Percentiles rank a stretch among this genome's conserved stretches.
These are phyloP conservation scores for Dendrocincla fuliginosa DNA, from an alignment of 2,797 vertebrate species.

Conservation along the genomic window DNA sequence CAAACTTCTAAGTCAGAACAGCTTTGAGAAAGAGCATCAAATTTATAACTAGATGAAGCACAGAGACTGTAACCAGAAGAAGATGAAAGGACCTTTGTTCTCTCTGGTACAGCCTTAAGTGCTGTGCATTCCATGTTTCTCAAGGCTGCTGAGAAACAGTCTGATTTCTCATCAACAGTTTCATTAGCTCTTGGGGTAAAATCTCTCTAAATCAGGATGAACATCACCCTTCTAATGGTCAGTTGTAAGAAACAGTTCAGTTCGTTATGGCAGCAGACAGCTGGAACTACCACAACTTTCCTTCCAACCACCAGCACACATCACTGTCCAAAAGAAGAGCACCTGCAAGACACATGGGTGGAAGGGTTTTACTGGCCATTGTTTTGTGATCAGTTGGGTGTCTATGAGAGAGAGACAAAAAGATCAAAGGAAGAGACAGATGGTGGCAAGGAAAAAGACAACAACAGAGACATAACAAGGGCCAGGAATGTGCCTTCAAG, in stretches of 20 bases:
- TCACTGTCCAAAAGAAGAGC: background rate
- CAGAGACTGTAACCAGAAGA: background rate
- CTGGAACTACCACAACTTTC: background rate
- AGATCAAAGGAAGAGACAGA: constrained; percentile 58
- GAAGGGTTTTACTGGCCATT: constrained; percentile 4
- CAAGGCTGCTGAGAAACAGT: background rate
- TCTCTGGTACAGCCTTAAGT: background rate
- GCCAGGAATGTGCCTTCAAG: constrained; percentile 30
- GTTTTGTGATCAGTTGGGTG: constrained; percentile 43
- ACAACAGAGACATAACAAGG: constrained; percentile 14
- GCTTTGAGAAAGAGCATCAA: background rate
- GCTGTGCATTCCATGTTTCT: background rate
- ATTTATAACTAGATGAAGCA: constrained; percentile 2
- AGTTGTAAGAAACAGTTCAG: background rate
- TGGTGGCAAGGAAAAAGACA: constrained; percentile 23
- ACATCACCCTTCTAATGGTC: background rate
- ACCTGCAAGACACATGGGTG: constrained; percentile 44
- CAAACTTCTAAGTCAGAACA: background rate
- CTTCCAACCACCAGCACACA: background rate
- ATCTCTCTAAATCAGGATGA: background rate
- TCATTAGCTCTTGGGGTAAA: background rate
- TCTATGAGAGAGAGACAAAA: constrained; percentile 8
- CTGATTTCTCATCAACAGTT: background rate
- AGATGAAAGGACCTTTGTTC: constrained; percentile 36
- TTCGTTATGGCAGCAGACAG: background rate